These are phyloP conservation scores for Darevskia nairensis DNA, from an alignment of 2,797 vertebrate genomes.

Conservation along the genomic window DNA sequence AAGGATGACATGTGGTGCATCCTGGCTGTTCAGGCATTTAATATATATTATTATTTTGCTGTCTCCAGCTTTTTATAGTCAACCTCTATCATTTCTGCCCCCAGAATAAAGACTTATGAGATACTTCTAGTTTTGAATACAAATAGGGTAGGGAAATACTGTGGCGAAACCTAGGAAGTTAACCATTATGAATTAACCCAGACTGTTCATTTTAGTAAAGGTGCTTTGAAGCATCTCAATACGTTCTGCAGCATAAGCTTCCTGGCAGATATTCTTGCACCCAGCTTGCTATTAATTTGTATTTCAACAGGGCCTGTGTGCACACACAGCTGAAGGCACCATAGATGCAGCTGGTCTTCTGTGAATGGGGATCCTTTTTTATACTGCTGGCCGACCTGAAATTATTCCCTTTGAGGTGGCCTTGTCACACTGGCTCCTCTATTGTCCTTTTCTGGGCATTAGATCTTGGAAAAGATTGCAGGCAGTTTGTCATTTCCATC, in stretches of 20 bases:
- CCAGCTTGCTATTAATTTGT: conserved; percentile 76
- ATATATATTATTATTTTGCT: background rate
- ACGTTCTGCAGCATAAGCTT: conserved; percentile 62
- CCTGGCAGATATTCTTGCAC: conserved; percentile 74
- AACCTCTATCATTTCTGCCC: background rate
- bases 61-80: background rate
- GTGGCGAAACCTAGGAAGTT: conserved; percentile 58
- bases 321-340: conserved; percentile 62
- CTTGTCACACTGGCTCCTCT: conserved; percentile 41
- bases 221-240: conserved; percentile 67
- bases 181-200: conserved; percentile 43
- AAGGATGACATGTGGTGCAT: conserved; percentile 37
- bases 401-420: conserved; percentile 59
- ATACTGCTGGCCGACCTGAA: conserved; percentile 50
- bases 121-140: conserved; percentile 65
- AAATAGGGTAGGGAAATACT: conserved; percentile 60
- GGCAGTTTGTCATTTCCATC: conserved; percentile 71
- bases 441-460: conserved; percentile 64
- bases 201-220: conserved; percentile 12
- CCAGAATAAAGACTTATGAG: conserved; percentile 68
- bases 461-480: conserved; percentile 65
- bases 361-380: conserved; percentile 64
- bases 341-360: conserved; percentile 61
- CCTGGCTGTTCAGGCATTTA: conserved; percentile 59
- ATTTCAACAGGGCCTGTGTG: conserved; percentile 72